Evolutionary conservation across 2,113 vertebrate genomes (phyloP).

Genomic region (Bucco capensis): DNA sequence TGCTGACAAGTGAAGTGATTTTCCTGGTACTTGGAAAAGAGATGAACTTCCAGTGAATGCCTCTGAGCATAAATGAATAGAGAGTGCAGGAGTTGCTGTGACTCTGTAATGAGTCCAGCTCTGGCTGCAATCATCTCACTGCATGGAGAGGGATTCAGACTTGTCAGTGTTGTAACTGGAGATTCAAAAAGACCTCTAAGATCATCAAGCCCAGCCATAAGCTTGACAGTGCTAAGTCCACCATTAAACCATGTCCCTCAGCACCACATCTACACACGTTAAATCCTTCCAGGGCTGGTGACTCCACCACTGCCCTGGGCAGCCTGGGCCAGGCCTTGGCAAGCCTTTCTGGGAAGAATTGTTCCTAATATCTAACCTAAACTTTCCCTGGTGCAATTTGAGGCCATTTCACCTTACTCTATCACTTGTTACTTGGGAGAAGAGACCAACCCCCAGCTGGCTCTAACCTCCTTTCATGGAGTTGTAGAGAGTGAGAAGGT

Average conservation of each 20-base stretch:
- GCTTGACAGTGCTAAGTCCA: too few relatives aligned
- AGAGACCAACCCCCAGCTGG: not conserved
- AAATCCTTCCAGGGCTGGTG: too few relatives aligned
- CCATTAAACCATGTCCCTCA: too few relatives aligned
- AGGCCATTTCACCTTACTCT: not conserved
- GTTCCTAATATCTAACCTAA: not conserved
- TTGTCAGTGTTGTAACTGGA: fast-evolving
- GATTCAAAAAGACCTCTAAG: too few relatives aligned
- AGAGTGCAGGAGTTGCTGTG: not conserved
- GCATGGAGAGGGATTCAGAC: not conserved
- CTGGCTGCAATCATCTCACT: not conserved
- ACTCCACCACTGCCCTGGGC: not conserved
- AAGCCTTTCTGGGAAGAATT: not conserved
- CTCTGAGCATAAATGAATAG: not conserved
- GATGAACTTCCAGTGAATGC: not conserved
- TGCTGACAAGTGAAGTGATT: not conserved
- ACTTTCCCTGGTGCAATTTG: not conserved
- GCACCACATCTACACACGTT: not conserved
- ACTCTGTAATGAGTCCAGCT: not conserved
- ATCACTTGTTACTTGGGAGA: not conserved
- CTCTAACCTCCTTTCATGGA: not conserved
- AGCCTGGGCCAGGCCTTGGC: not conserved
- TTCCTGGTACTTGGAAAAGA: not conserved
- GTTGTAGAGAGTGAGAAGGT: not conserved
- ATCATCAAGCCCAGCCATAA: too few relatives aligned